Evolutionary conservation across 1,140 invertebrate genomes (phyloP), one percentile per base, ranked within the genome.

Genomic region (Gryllus bimaculatus): DNA sequence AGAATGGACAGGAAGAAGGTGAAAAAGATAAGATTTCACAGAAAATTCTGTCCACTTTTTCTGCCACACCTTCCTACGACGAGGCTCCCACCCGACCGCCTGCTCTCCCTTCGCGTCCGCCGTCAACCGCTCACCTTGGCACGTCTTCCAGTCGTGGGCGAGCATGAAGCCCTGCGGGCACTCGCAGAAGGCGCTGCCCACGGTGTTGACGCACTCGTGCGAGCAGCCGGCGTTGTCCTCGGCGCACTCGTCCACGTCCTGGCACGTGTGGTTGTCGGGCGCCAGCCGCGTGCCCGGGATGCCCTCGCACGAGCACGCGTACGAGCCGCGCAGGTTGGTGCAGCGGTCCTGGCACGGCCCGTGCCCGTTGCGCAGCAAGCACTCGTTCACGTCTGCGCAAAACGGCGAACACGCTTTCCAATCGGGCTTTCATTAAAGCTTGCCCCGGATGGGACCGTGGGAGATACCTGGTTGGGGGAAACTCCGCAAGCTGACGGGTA

Each of bases 301-400:
- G 78, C 85, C 84, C 47, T 86, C 84, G 84, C 91, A 93, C 77
- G 86, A 87, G 83, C 92, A 94, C 76, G 85, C 82, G 81, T 92
- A 92, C 49, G 89, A 87, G 20, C 90, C 89, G 47, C 83, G 84
- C 39, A 88, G 88, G 85, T 94, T 93, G 78, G 85, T 84, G 83
- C 93, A 94, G 47, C 84, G 85, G 77, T 89, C 90, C 82, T 92
- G 89, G 83, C 91, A 93, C 21, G 91, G 90, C 6, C 91, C 91
- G 80, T 91, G 91, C 7, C 91, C 90, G 83, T 90, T 90, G 80
- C 90, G 88, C 8, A 87, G 81, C 7, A 88, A 82, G 81, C 91
- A 92, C 84, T 92, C 91, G 83, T 92, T 89, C 73, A 89, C 85
- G 84, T 92, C 91, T 89, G 82, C n/a, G 54, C 26, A 39, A 18